phyloP scores from a whole-genome alignment of 2,888 invertebrate species.

The Plebejus anna region DNA sequence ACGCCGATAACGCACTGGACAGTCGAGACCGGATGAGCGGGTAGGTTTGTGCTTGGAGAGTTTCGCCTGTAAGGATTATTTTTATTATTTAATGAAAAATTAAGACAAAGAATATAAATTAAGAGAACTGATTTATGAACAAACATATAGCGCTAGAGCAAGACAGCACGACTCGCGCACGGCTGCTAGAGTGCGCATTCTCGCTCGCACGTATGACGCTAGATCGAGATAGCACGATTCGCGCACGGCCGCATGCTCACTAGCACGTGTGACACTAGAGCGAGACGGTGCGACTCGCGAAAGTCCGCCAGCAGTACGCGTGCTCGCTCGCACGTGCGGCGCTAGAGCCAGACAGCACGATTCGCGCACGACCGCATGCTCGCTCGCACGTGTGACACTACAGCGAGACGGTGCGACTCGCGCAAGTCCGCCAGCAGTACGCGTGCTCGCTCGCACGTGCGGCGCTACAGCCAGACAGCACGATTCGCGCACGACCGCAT shows the following conservation, averaged over 20 bases:
- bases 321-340: too few relatives aligned
- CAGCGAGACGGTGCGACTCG: background rate
- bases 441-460: background rate
- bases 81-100: too few relatives aligned
- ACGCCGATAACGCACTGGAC: slow-evolving; percentile 91
- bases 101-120: too few relatives aligned
- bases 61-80: slow-evolving; percentile 48
- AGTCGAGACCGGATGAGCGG: slow-evolving; percentile 95
- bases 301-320: too few relatives aligned
- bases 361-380: background rate
- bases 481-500: too few relatives aligned
- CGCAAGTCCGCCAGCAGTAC: too few relatives aligned
- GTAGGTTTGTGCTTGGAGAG: slow-evolving; percentile 84
- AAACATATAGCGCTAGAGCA: too few relatives aligned
- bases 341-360: too few relatives aligned
- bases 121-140: too few relatives aligned
- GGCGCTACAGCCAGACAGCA: slow-evolving; percentile 7
- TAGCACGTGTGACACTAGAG: background rate
- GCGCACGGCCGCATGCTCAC: background rate
- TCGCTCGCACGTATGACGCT: background rate
- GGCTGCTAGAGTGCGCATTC: background rate
- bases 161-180: too few relatives aligned
- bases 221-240: too few relatives aligned
- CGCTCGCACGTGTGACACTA: background rate
- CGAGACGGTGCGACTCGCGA: background rate